Evolutionary conservation across 2,113 vertebrate species (phyloP).

Genomic region (Axis porcinus): DNA sequence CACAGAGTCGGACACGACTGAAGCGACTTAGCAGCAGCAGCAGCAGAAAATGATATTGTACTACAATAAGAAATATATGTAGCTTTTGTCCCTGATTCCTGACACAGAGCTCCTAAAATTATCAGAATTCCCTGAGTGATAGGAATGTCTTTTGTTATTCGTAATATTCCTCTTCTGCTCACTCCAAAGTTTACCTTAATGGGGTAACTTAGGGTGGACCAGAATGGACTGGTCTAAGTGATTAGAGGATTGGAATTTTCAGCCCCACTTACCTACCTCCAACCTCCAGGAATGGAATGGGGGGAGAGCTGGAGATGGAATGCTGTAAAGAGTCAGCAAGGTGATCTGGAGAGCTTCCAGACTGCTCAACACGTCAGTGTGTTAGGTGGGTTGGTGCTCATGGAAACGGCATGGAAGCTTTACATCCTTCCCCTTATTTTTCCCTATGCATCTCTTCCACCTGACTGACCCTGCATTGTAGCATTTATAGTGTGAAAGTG

Average conservation of each 20-base stretch:
- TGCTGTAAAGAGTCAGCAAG: not conserved
- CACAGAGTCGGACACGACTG: too few species aligned
- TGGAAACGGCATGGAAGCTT: not conserved
- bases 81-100: not conserved
- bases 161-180: not conserved
- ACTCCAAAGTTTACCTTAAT: not conserved
- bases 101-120: not conserved
- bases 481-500: not conserved
- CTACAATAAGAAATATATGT: not conserved
- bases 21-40: too few species aligned
- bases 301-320: not conserved
- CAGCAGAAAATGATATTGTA: not conserved
- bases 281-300: not conserved
- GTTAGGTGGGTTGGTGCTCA: too few species aligned
- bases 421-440: not conserved
- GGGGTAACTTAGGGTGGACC: not conserved
- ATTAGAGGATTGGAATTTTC: not conserved
- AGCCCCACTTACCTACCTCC: not conserved
- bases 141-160: not conserved
- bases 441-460: not conserved
- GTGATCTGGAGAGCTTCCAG: not conserved
- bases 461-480: not conserved
- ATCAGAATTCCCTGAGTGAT: not conserved
- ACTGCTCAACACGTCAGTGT: not conserved
- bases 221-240: not conserved